A percentile compares a stretch with the other conserved stretches of the same genome.
These are phyloP conservation scores for Philantomba maxwellii DNA, from an alignment of 2,113 vertebrate species.

Conservation along the genomic window DNA sequence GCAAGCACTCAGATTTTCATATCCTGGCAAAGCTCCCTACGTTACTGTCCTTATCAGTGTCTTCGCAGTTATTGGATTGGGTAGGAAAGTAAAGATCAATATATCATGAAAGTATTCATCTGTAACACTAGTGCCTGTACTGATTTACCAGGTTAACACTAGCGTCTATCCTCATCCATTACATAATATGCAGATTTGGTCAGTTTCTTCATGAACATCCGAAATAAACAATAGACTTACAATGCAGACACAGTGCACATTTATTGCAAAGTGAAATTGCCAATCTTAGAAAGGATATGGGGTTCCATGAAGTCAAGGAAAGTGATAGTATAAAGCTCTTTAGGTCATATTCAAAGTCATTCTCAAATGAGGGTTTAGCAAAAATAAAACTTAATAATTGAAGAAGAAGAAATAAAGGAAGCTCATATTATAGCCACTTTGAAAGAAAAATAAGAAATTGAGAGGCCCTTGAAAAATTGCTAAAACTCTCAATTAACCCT, in stretches of 20 bases:
- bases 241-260: background rate
- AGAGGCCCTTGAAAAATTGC: background rate
- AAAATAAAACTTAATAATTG: background rate
- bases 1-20: background rate
- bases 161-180: background rate
- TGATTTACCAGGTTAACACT: background rate
- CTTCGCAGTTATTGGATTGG: background rate
- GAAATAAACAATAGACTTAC: background rate
- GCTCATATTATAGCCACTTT: background rate
- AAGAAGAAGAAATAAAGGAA: background rate
- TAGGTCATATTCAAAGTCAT: background rate
- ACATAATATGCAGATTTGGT: background rate
- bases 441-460: conserved; percentile 7
- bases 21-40: background rate
- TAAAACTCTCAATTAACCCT: background rate
- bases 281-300: background rate
- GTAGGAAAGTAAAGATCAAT: background rate
- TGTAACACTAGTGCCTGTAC: background rate
- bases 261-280: background rate
- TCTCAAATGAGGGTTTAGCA: background rate
- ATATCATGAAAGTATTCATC: background rate
- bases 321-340: background rate
- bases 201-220: background rate
- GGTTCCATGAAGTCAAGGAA: background rate
- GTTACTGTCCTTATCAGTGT: background rate